Base-by-base conservation (phyloP, 2,888 invertebrate species). In the Drosophila kambysellisi region DNA sequence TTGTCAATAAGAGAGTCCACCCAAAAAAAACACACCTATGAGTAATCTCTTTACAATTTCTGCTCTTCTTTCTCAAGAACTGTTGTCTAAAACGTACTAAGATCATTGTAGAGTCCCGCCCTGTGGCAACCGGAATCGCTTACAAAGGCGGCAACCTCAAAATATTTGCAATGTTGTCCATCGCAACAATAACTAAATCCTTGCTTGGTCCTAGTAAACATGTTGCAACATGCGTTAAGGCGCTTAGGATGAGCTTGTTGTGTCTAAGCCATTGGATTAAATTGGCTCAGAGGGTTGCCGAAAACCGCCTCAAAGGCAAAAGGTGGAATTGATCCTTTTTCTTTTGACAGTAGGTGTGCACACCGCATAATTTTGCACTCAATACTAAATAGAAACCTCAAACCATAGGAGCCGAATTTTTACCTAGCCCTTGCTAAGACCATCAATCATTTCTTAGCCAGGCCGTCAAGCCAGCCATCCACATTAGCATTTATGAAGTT, bases 401-500 rank as follows among this genome's bases (percentile, higher is more conserved):
- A 79, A 60, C 62, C 64, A 46, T 20, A 32, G 50, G 35, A 52
- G 20, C 46, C 32, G 52, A 72, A 69, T 70, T 73, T 83, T 74
- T 73, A 70, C 70, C 56, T 64, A 61, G 50, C 58, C 57, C 48
- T 50, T 57, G 62, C 66, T 43, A 76, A 74, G 79, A 74, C 89
- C 89, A 88, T 88, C 87, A 88, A 88, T 88, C 87, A 88, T 88
- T 78, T 83, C 69, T 78, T 80, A 65, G 74, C 69, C 78, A 59
- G 41, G 20, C 74, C 80, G 79, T 81, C 79, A 81, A 70, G 66
- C 41, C 81, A 75, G 74, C 60, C 76, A 73, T 43, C 50, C 83
- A 83, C 80, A 86, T 85, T 88, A 86, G 83, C 85, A 86, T 86
- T 88, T 86, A 88, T 88, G 82, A 86, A 88, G 86, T 83, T 86